phyloP scores from a whole-genome alignment of 2,113 vertebrate genomes.

The Lucifuga dentata region DNA sequence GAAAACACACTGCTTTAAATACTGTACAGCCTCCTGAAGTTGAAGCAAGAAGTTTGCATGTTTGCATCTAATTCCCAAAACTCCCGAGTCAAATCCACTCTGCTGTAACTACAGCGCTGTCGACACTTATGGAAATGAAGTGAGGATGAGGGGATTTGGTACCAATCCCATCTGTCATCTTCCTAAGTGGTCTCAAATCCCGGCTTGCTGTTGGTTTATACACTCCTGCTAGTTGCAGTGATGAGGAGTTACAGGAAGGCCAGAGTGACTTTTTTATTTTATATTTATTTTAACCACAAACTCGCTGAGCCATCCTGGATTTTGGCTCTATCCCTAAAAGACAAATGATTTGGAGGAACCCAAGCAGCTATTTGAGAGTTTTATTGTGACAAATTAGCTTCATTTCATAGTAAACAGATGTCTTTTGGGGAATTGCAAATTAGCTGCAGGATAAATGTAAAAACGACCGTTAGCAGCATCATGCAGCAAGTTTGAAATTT shows the following conservation, averaged over 20 bases:
- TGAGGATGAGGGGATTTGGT: constrained; percentile 75
- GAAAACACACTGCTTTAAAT: too few relatives aligned
- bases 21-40: too few relatives aligned
- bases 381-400: not conserved
- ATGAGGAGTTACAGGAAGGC: constrained; percentile 43
- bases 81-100: constrained; percentile 34
- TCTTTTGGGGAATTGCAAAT: not conserved
- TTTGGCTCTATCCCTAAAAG: not conserved
- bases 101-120: constrained; percentile 34
- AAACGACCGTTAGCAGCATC: not conserved
- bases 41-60: too few relatives aligned
- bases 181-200: constrained; percentile 76
- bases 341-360: not conserved
- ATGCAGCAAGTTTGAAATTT: too few relatives aligned
- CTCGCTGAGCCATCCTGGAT: too few relatives aligned
- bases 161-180: constrained; percentile 78
- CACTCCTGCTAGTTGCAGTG: constrained; percentile 45
- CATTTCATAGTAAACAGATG: not conserved
- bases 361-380: constrained; percentile 2
- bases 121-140: constrained; percentile 76
- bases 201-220: constrained; percentile 59
- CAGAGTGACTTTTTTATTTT: too few relatives aligned
- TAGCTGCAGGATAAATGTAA: not conserved
- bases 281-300: too few relatives aligned
- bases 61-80: constrained; percentile 38